A percentile compares a stretch with the other conserved stretches of the same genome.
phyloP scores from a whole-genome alignment of 2,797 vertebrate genomes.

The Thalassophryne amazonica region DNA sequence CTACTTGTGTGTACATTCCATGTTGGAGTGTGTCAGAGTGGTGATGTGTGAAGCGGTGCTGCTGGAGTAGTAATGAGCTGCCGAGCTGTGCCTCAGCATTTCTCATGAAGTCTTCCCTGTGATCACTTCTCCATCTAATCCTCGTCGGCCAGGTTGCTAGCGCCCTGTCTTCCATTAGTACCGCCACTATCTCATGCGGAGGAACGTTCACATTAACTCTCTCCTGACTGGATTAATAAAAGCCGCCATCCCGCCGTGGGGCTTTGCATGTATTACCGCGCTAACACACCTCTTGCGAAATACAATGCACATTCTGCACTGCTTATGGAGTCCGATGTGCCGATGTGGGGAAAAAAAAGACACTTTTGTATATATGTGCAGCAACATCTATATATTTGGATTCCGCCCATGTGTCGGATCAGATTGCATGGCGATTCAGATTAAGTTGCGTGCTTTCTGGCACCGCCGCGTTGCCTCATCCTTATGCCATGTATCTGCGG shows the following conservation, averaged over 20 bases:
- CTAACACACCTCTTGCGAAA: conserved; percentile 62
- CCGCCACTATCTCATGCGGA: conserved; percentile 40
- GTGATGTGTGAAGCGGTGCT: conserved; percentile 37
- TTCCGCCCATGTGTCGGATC: conserved; percentile 32
- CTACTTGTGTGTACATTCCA: not conserved
- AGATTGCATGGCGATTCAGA: conserved; percentile 38
- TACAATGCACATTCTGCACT: conserved; percentile 42
- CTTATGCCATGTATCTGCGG: conserved; percentile 31
- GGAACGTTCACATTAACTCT: conserved; percentile 62
- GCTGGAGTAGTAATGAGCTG: conserved; percentile 67
- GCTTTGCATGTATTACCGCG: conserved; percentile 63
- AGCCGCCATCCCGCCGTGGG: conserved; percentile 20
- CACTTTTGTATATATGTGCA: not conserved
- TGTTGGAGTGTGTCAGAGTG: conserved; percentile 30
- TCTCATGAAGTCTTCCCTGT: conserved; percentile 70
- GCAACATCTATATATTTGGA: not conserved
- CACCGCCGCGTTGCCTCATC: conserved; percentile 22
- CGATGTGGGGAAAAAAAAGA: not conserved
- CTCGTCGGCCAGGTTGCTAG: conserved; percentile 60
- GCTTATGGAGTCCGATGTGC: conserved; percentile 53
- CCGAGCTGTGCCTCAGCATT: conserved; percentile 68
- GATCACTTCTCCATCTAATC: conserved; percentile 74
- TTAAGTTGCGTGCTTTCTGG: conserved; percentile 40
- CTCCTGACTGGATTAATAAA: conserved; percentile 60
- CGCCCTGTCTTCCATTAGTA: conserved; percentile 62